Evolutionary conservation across 2,888 invertebrate genomes (phyloP).

Genomic region (Ectemnius continuus): DNA sequence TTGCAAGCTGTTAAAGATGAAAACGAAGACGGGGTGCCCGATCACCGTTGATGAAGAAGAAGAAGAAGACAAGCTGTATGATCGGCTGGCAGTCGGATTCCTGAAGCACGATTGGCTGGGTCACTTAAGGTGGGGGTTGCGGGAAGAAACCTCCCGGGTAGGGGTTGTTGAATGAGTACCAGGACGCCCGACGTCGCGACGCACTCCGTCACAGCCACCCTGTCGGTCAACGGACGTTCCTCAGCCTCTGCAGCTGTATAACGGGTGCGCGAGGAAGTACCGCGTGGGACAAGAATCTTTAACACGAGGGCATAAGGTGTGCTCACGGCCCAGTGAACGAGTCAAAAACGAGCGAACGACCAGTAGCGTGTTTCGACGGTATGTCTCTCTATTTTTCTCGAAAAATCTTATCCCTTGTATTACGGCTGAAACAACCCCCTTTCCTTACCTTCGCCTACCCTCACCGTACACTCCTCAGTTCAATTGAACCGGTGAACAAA

Average conservation of each 20-base stretch:
- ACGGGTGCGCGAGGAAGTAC: constrained; percentile 16
- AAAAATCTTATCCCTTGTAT: not conserved
- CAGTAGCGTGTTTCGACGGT: constrained; percentile 42
- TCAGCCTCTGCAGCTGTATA: constrained; percentile 23
- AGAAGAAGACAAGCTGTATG: constrained; percentile 19
- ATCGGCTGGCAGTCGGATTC: constrained; percentile 19
- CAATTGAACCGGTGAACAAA: no score
- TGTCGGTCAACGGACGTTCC: constrained; percentile 50
- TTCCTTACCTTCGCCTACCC: no score
- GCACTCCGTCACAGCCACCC: constrained; percentile 69
- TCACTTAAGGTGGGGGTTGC: constrained; percentile 54
- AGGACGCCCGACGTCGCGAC: constrained; percentile 64
- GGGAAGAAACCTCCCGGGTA: constrained; percentile 59
- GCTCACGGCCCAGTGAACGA: constrained; percentile 17
- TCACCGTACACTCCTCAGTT: no score
- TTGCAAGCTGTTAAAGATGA: constrained; percentile 4
- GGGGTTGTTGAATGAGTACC: constrained; percentile 74
- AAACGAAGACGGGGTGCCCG: not conserved
- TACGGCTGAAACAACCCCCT: no score
- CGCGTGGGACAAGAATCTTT: constrained; percentile 6
- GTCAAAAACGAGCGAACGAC: constrained; percentile 53
- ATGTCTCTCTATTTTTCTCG: constrained; percentile 9
- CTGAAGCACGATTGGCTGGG: constrained; percentile 59
- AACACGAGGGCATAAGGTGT: constrained; percentile 21
- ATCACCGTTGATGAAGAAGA: constrained; percentile 19